Base-by-base conservation (phyloP, 2,888 invertebrate genomes). In the Lasius fuliginosus region DNA sequence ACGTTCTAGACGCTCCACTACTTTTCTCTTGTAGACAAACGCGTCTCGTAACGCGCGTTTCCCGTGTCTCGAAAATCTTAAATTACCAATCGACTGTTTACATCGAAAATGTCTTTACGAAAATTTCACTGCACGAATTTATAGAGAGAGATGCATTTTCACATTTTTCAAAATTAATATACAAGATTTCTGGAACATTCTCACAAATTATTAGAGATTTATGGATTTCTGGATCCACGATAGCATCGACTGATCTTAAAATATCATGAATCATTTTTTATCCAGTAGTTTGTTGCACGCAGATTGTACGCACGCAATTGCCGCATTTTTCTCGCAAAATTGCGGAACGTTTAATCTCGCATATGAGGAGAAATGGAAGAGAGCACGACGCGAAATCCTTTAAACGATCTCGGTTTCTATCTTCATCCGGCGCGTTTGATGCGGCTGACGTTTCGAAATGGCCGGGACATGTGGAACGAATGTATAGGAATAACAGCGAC, bases 391-490 rank as follows among this genome's bases (percentile, higher is more conserved):
- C 62, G 84, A 85, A 90, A 88, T 89, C 85, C 87, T 87, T 89
- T 86, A 89, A 90, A 86, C 85, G 83, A 85, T 88, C 74, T 82
- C 53, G 82, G 79, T 82, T 84, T 85, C 83, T 84, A 64, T 87
- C 85, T 84, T 83, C 86, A 75, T 89, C 74, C 82, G 36, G 83
- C 75, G 53, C 85, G 90, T 88, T 88, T 84, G 71, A 73, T 87
- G 85, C 40, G 84, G 46, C 81, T 88, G 88, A 90, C 88, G 85
- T 87, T 79, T 85, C 85, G 90, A 85, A 86, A 79, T 73, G 62
- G 79, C 36, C 77, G 85, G 90, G 86, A 89, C 88, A 90, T 90
- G 82, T 90, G 79, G 85, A 89, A 87, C 74, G 84, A 68, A 85
- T 83, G 73, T 83, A 79, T 53, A 65, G 76, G 58, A 79, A 86